phyloP scores from a whole-genome alignment of 2,797 vertebrate genomes.

The Catostomus latipinnis region DNA sequence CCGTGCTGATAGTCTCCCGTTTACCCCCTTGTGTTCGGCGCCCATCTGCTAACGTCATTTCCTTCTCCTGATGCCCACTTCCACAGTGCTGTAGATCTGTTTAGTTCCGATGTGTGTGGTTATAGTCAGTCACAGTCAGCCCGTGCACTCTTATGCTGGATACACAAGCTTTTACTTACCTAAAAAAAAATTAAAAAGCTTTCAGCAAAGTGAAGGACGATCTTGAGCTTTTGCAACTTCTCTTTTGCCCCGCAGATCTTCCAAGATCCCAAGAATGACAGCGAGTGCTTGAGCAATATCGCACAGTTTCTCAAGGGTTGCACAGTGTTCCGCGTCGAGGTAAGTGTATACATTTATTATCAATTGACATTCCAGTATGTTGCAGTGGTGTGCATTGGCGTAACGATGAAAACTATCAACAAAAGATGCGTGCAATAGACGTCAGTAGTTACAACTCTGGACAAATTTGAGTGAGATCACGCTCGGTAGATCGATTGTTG shows the following conservation, averaged over 20 bases:
- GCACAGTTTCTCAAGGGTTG: conserved; percentile 91
- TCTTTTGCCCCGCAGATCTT: conserved; percentile 78
- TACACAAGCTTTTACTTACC: not conserved
- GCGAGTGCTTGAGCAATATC: conserved; percentile 91
- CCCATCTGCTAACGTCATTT: conserved; percentile 63
- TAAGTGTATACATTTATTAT: conserved; percentile 71
- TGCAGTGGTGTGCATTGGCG: not conserved
- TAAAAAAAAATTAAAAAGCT: not conserved
- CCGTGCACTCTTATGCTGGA: conserved; percentile 23
- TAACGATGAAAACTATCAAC: conserved; percentile 44
- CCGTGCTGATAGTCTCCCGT: not conserved
- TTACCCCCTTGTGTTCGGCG: conserved; percentile 13
- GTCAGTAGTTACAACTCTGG: conserved; percentile 17
- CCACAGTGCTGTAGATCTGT: conserved; percentile 23
- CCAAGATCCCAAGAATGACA: conserved; percentile 88
- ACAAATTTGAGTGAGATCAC: not conserved
- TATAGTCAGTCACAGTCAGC: not conserved
- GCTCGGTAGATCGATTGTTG: not conserved
- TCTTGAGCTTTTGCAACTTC: not conserved
- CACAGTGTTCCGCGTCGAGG: conserved; percentile 88
- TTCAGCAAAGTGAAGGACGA: not conserved
- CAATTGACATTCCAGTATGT: not conserved
- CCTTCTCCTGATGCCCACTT: conserved; percentile 54
- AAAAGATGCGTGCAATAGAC: conserved; percentile 42
- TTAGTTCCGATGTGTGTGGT: conserved; percentile 46